Evolutionary conservation across 1,140 invertebrate species (phyloP), one percentile per base, ranked within the genome.

Genomic region (Formica exsecta): DNA sequence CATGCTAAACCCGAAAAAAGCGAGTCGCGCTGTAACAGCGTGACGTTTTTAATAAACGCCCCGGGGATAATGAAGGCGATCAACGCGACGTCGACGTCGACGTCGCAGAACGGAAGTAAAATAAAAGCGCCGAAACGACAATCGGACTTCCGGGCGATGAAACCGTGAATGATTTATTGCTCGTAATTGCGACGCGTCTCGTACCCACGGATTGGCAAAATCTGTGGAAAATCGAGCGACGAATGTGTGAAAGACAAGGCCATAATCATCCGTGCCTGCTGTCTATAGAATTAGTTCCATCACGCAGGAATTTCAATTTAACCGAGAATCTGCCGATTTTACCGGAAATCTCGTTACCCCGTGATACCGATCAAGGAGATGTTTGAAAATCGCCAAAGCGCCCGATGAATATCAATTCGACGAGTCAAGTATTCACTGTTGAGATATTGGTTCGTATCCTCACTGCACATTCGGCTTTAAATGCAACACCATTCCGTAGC

Each of bases 261-360:
- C 38, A 70, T 68, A 86, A 74, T 65, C 77, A 32, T 25, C 54
- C 38, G 1, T 25, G 41, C 1, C 44, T 59, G 13, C 32, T 54
- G 51, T 11, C 44, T 51, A 16, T n/a, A 65, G 22, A 25, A 19
- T 32, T 76, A 77, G 62, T 71, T 77, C 32, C 51, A 57, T 68
- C 75, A 59, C 3, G 38, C 32, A 65, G 70, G 87, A 81, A 88
- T 88, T 88, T 86, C 85, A 88, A 86, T 86, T 22, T 22, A 75
- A 75, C 5, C 32, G 76, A 86, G 81, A 81, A 81, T 81, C 68
- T 79, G 48, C 16, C 51, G 48, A 62, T 59, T 83, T 83, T 19
- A 16, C 25, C 79, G 79, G 79, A 81, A 71, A 81, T 41, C 51
- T 83, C 68, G 51, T 74, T 38, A 57, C 71, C 13, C 16, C 16